phyloP scores from a whole-genome alignment of 2,888 invertebrate genomes.

The Callyntrura sp. region DNA sequence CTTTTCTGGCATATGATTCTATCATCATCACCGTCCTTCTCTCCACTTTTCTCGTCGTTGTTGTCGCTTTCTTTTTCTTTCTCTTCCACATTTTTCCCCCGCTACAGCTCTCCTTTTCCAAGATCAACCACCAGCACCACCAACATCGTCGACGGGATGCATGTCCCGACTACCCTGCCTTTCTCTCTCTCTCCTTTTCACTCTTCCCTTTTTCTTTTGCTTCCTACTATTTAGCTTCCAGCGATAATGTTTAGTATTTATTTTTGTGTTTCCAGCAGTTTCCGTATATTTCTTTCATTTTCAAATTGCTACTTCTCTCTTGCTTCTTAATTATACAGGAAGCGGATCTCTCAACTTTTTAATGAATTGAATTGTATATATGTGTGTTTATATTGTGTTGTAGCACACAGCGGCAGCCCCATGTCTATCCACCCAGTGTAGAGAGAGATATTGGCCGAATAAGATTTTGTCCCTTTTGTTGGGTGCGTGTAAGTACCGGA shows the following conservation, averaged over 20 bases:
- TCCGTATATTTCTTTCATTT: slow-evolving; percentile 44
- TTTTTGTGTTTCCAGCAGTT: slow-evolving; percentile 42
- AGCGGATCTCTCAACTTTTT: slow-evolving; percentile 69
- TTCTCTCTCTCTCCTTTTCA: background rate
- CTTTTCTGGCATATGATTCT: slow-evolving; percentile 60
- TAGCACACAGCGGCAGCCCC: background rate
- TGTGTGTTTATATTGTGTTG: background rate
- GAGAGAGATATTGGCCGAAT: background rate
- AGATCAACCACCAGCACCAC: background rate
- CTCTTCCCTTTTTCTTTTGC: slow-evolving; percentile 6
- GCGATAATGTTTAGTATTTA: slow-evolving; percentile 66
- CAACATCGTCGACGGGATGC: background rate
- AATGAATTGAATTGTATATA: slow-evolving; percentile 71
- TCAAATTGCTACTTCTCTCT: slow-evolving; percentile 57
- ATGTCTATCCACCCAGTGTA: background rate
- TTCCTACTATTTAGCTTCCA: slow-evolving; percentile 52
- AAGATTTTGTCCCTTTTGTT: slow-evolving; percentile 1
- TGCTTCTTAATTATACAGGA: slow-evolving; percentile 69
- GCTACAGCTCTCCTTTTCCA: background rate
- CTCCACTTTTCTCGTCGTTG: background rate
- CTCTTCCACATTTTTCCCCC: background rate
- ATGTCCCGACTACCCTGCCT: slow-evolving; percentile 13
- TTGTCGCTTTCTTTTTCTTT: slow-evolving; percentile 64
- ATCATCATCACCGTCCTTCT: slow-evolving; percentile 50
- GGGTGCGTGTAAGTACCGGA: background rate